Evolutionary conservation across 2,797 vertebrate species (phyloP).

Genomic region (Manis crassicaudata): DNA sequence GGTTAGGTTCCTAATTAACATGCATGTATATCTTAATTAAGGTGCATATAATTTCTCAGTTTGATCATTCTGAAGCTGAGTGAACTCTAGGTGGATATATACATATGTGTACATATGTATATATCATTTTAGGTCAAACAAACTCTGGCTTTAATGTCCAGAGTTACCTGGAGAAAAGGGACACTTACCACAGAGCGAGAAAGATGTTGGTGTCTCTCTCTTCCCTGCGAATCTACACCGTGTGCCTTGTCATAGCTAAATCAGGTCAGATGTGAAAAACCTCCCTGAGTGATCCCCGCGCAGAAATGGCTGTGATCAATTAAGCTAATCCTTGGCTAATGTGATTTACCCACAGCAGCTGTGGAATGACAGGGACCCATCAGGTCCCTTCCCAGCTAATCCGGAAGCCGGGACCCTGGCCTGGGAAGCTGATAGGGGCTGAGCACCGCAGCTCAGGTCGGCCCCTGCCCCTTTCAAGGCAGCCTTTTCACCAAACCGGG

Average conservation of each 20-base stretch:
- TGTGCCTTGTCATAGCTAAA: conserved; percentile 1
- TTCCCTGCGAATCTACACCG: background rate
- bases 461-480: background rate
- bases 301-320: conserved; percentile 43
- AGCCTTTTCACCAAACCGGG: background rate
- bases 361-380: background rate
- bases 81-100: background rate
- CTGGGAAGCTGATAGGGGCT: background rate
- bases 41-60: background rate
- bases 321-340: conserved; percentile 57
- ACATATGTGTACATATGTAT: background rate
- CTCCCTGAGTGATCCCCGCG: conserved; percentile 41
- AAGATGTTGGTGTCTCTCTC: background rate
- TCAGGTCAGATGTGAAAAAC: conserved; percentile 60
- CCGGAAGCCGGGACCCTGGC: background rate
- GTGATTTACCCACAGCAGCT: conserved; percentile 42
- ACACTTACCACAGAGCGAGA: background rate
- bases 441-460: background rate
- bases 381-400: background rate
- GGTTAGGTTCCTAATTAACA: conserved; percentile 10
- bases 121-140: background rate
- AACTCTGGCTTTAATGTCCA: background rate
- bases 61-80: background rate
- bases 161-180: background rate
- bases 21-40: conserved; percentile 51